Percentiles rank a stretch among this genome's conserved stretches.
These are phyloP conservation scores for Goniozus legneri DNA, from an alignment of 1,140 invertebrate genomes.

Conservation along the genomic window DNA sequence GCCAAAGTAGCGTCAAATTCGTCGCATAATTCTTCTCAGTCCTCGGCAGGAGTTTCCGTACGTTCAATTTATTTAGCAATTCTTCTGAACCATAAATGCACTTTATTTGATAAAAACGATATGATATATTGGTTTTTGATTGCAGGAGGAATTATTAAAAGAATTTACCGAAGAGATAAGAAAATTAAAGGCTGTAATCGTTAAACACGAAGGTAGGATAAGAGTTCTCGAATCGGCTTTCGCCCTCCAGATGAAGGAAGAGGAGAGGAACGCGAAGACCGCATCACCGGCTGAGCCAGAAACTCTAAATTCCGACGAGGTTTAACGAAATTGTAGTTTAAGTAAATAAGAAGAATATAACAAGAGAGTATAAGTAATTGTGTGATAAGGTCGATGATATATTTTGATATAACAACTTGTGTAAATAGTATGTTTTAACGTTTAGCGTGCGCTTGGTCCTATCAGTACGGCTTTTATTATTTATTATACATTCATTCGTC, in stretches of 20 bases:
- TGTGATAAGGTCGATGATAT: constrained; percentile 44
- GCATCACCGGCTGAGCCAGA: constrained; percentile 42
- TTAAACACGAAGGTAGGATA: constrained; percentile 91
- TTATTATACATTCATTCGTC: constrained; percentile 52
- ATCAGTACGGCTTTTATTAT: constrained; percentile 48
- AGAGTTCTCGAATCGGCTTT: constrained; percentile 66
- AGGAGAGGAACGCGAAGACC: constrained; percentile 49
- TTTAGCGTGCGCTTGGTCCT: constrained; percentile 44
- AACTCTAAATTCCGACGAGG: constrained; percentile 48
- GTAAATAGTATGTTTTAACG: constrained; percentile 54
- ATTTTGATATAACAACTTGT: constrained; percentile 54
- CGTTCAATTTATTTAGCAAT: constrained; percentile 12
- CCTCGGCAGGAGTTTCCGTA: constrained; percentile 45
- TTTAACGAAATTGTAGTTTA: constrained; percentile 36
- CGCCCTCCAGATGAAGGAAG: constrained; percentile 51
- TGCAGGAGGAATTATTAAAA: constrained; percentile 67
- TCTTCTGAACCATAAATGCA: not conserved
- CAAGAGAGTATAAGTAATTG: constrained; percentile 37
- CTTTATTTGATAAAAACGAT: constrained; percentile 1
- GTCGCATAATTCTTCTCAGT: constrained; percentile 26
- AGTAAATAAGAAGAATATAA: constrained; percentile 18
- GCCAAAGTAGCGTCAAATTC: constrained; percentile 44
- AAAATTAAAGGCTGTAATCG: constrained; percentile 88
- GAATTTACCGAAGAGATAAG: constrained; percentile 83
- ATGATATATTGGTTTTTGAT: not conserved